phyloP scores from a whole-genome alignment of 2,888 invertebrate species.

The Drosophila paucipuncta region DNA sequence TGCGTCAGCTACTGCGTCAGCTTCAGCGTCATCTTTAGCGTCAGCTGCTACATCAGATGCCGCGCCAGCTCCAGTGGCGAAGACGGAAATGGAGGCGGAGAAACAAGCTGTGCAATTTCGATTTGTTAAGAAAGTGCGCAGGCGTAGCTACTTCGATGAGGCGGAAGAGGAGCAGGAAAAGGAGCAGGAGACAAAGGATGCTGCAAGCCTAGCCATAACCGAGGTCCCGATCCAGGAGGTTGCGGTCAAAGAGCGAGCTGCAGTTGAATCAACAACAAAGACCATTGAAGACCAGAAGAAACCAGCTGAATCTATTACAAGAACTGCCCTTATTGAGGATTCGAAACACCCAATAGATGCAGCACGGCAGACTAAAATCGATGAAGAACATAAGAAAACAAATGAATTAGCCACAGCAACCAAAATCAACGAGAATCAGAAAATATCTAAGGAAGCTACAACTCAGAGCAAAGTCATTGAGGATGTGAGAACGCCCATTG shows the following conservation, averaged over 20 bases:
- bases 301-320: neutral
- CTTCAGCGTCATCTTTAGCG: neutral
- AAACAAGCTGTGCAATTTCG: conserved; percentile 76
- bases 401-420: neutral
- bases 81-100: neutral
- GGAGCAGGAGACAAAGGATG: conserved; percentile 4
- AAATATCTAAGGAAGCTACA: neutral
- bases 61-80: neutral
- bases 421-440: neutral
- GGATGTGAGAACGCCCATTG: neutral
- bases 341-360: neutral
- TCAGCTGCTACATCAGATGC: conserved; percentile 1
- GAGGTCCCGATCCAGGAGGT: neutral
- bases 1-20: neutral
- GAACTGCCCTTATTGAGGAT: neutral
- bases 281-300: neutral
- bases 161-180: conserved; percentile 68
- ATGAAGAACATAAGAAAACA: neutral
- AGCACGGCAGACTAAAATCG: neutral
- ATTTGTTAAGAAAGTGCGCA: conserved; percentile 82
- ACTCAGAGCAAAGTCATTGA: neutral
- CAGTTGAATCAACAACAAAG: conserved; percentile 1
- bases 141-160: conserved; percentile 81
- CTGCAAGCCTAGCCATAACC: neutral
- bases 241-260: neutral